Base-by-base conservation (phyloP, 2,797 vertebrate species). In the Falco berigora region DNA sequence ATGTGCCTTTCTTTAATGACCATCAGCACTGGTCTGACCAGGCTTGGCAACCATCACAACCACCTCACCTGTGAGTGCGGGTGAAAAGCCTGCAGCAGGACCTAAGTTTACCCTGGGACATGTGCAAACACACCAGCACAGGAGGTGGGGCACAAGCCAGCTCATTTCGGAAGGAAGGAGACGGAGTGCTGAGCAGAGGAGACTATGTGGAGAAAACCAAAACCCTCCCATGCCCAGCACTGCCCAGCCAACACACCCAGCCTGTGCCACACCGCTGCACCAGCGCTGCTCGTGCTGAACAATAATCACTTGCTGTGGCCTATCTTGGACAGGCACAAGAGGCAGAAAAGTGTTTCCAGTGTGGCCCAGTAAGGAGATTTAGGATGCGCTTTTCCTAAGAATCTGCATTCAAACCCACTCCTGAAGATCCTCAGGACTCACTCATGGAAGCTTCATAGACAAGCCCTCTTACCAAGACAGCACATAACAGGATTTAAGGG, bases 251-350 rank as follows among this genome's bases (percentile, higher is more conserved):
- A 19, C 53, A 21, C 8, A 42, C n/a, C 2, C 44, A 44, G 44
- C 17, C 44, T 18, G 1, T 12, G 24, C 25, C 2, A 1, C 49
- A 40, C 3, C 2, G 2, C 19, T 63, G 34, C 10, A 22, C 64
- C 73, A 67, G 27, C 5, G 9, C 10, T 10, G 1, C 42, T 24
- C 6, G 0, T 9, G 3, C 42, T 32, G 42, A 53, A 61, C 52
- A 88, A 36, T 3, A 40, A 30, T 7, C 3, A 0, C 52, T 25
- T 61, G 12, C 42, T 7, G 12, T 42, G 36, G 49, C 32, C 73
- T 53, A 6, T 25, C 52, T 24, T 59, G 38, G 47, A 44, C 2
- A 56, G 21, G 27, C 24, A 93, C 49, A 75, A 55, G 20, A 18
- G 49, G 9, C 6, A 75, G 72, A 71, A 71, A 58, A 4, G 34